Evolutionary conservation across 2,888 invertebrate genomes (phyloP).

Genomic region (Pinctada fucata): DNA sequence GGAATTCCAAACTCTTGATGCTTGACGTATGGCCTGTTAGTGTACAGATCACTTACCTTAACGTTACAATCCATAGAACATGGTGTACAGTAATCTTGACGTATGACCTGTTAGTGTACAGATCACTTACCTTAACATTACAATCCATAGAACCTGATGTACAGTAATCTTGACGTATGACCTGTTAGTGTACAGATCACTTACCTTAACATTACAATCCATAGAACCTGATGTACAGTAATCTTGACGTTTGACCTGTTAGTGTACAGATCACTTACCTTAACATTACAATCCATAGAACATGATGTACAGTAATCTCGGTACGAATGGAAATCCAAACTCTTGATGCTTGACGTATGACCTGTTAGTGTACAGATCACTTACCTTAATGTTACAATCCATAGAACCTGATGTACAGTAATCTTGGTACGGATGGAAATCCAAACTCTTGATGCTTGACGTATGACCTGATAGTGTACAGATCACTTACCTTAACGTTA

Average conservation of each 20-base stretch:
- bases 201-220: neutral
- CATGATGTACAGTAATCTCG: constrained; percentile 96
- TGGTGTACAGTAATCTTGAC: constrained; percentile 92
- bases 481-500: no score
- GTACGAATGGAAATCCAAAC: constrained; percentile 97
- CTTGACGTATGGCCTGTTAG: no score
- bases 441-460: constrained; percentile 89
- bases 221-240: neutral
- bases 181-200: neutral
- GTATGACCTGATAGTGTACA: constrained; percentile 93
- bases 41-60: no score
- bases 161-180: neutral
- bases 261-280: constrained; percentile 77
- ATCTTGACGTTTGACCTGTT: neutral
- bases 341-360: constrained; percentile 88
- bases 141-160: neutral
- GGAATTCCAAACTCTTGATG: no score
- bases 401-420: constrained; percentile 95
- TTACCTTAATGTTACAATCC: constrained; percentile 90
- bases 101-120: constrained; percentile 93
- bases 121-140: constrained; percentile 75
- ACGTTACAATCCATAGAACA: constrained; percentile 94
- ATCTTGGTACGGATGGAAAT: constrained; percentile 97
- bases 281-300: constrained; percentile 92
- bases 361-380: constrained; percentile 84